Percentiles rank a stretch among this genome's conserved stretches.
phyloP scores from a whole-genome alignment of 2,888 invertebrate species.

The Zelleria hepariella region DNA sequence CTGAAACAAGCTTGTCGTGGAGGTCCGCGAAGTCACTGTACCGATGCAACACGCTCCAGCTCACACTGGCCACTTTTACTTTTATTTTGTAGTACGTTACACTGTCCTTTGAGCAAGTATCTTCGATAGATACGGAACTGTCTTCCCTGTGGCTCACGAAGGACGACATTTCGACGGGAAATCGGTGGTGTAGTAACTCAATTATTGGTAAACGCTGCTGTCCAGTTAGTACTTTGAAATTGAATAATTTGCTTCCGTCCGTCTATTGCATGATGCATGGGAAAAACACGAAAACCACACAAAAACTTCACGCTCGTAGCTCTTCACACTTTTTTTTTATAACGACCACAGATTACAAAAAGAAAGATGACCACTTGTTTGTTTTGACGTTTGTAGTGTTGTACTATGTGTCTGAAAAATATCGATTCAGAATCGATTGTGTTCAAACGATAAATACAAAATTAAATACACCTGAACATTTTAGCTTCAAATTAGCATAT shows the following conservation, averaged over 20 bases:
- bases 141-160: constrained; percentile 78
- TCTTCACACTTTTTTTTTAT: no score
- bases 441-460: no score
- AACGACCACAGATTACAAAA: no score
- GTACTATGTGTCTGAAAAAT: no score
- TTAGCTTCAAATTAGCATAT: no score
- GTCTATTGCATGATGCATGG: background rate
- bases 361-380: no score
- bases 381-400: no score
- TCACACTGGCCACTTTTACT: constrained; percentile 77
- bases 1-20: constrained; percentile 84
- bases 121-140: constrained; percentile 76
- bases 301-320: no score
- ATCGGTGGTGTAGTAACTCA: background rate
- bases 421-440: no score
- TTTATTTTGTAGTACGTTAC: constrained; percentile 82
- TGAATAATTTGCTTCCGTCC: constrained; percentile 10
- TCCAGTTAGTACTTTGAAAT: background rate
- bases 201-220: background rate
- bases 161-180: constrained; percentile 75
- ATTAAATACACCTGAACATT: no score
- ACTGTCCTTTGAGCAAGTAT: constrained; percentile 74
- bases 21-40: constrained; percentile 93
- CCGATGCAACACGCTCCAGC: constrained; percentile 88
- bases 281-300: background rate